These are phyloP conservation scores for Lacerta agilis DNA, from an alignment of 2,797 vertebrate species.

Conservation along the genomic window DNA sequence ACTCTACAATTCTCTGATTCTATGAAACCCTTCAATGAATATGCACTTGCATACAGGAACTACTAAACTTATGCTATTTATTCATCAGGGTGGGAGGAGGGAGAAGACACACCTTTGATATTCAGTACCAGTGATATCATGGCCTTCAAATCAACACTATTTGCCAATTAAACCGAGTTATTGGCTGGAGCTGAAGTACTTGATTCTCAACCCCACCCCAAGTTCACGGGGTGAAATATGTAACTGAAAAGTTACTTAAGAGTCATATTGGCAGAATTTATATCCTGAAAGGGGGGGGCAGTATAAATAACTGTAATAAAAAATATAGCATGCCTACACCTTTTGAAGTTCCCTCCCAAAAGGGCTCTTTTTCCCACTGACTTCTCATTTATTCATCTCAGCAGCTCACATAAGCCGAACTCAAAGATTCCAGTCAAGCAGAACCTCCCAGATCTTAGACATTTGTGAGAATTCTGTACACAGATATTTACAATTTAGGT, in stretches of 20 bases:
- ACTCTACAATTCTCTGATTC: not conserved
- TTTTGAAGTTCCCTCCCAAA: not conserved
- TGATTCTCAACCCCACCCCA: not conserved
- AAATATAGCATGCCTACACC: too few species aligned
- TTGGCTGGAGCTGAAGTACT: not conserved
- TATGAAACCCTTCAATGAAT: not conserved
- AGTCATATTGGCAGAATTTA: too few species aligned
- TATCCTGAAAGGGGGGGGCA: too few species aligned
- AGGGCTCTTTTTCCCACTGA: not conserved
- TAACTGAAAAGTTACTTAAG: too few species aligned
- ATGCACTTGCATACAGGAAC: not conserved
- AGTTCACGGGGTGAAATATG: too few species aligned
- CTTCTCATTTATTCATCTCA: conserved; percentile 17
- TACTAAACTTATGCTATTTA: not conserved
- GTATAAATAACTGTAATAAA: too few species aligned
- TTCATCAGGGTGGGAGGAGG: not conserved
- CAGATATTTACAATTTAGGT: conserved; percentile 24
- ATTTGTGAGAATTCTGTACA: conserved; percentile 4
- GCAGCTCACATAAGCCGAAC: not conserved
- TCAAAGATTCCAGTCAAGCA: not conserved
- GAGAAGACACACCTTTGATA: not conserved
- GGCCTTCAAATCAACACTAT: not conserved
- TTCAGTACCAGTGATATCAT: not conserved
- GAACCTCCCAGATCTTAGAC: not conserved
- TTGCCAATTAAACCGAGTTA: not conserved